phyloP scores from a whole-genome alignment of 2,888 invertebrate species.

The Opisthograptis luteolata region DNA sequence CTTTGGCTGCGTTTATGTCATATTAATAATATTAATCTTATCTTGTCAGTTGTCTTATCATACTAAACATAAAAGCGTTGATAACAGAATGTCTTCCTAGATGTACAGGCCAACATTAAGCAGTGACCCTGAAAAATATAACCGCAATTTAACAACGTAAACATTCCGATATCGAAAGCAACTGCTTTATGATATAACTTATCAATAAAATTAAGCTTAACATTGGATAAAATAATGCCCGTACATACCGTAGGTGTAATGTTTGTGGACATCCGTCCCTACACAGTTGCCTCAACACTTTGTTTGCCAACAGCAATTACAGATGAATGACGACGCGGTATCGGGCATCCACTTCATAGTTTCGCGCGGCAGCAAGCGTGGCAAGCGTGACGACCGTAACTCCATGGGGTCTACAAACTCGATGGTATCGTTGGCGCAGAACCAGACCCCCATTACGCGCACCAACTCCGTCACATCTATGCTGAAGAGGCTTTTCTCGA shows the following conservation, averaged over 20 bases:
- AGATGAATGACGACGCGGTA: conserved; percentile 87
- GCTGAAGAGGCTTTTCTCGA: conserved; percentile 90
- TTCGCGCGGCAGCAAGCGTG: conserved; percentile 78
- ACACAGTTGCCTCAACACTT: conserved; percentile 2
- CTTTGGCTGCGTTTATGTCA: conserved; percentile 36
- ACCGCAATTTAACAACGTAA: background rate
- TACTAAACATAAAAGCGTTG: conserved; percentile 26
- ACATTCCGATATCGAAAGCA: too few species aligned
- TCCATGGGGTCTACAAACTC: conserved; percentile 79
- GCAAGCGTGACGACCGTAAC: conserved; percentile 72
- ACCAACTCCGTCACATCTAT: conserved; percentile 91
- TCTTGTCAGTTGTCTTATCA: conserved; percentile 30
- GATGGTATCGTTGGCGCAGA: conserved; percentile 82
- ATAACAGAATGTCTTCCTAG: conserved; percentile 32
- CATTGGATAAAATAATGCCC: too few species aligned
- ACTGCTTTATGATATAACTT: too few species aligned
- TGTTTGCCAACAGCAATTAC: conserved; percentile 65
- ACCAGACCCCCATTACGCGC: conserved; percentile 87
- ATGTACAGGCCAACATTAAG: conserved; percentile 8
- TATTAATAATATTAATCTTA: conserved; percentile 31
- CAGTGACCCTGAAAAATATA: conserved; percentile 7
- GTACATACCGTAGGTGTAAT: too few species aligned
- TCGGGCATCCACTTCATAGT: conserved; percentile 91
- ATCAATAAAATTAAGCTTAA: too few species aligned
- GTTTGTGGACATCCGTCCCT: too few species aligned